A percentile compares a stretch with the other conserved stretches of the same genome.
phyloP scores from a whole-genome alignment of 2,113 vertebrate genomes.

The Toxostoma redivivum region DNA sequence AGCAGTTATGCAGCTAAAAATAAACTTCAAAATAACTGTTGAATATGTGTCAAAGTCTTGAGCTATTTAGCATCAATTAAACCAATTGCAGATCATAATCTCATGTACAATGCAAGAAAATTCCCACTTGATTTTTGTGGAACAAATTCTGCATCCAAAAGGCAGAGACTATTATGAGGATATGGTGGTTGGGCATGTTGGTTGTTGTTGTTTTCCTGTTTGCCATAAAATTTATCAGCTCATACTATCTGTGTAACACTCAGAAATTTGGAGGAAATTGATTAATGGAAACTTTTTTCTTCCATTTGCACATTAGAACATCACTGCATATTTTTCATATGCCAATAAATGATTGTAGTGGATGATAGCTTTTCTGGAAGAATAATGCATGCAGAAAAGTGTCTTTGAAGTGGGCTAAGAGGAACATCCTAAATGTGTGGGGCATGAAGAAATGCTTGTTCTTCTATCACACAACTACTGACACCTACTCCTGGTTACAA shows the following conservation, averaged over 20 bases:
- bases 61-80: neutral
- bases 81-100: neutral
- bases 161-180: neutral
- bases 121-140: neutral
- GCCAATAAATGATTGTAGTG: neutral
- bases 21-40: neutral
- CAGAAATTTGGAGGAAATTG: neutral
- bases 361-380: neutral
- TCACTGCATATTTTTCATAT: neutral
- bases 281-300: neutral
- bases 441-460: neutral
- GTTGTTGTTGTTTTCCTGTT: neutral
- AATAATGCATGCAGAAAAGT: neutral
- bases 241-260: neutral
- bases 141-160: neutral
- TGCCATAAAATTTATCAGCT: neutral
- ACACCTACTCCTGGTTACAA: neutral
- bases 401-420: neutral
- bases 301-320: neutral
- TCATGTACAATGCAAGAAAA: neutral
- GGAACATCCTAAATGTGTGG: neutral
- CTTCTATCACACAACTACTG: neutral
- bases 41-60: neutral
- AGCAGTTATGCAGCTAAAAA: neutral
- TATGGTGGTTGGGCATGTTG: neutral